Conservation (phyloP, 2,797 vertebrate species). For the Pelobates cultripes region DNA sequence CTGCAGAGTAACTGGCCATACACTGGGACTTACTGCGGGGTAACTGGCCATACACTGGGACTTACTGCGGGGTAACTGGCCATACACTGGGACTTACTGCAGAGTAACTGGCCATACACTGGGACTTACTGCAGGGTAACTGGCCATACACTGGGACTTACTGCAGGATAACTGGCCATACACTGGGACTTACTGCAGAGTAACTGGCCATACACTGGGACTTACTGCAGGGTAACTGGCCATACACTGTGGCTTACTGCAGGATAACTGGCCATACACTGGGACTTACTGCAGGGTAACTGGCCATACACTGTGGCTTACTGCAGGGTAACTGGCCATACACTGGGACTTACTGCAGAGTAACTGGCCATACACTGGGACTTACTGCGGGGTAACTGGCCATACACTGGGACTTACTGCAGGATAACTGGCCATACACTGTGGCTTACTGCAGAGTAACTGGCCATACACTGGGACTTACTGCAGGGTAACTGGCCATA, state of each 20-base stretch:
- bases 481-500: background rate
- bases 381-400: background rate
- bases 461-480: background rate
- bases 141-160: slow-evolving; percentile 35
- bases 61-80: slow-evolving; percentile 6
- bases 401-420: background rate
- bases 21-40: slow-evolving; percentile 40
- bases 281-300: background rate
- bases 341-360: background rate
- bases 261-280: background rate
- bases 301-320: background rate
- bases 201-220: slow-evolving; percentile 20
- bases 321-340: background rate
- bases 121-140: slow-evolving; percentile 39
- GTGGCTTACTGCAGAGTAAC: background rate
- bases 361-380: background rate
- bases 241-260: background rate
- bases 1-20: background rate
- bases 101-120: background rate
- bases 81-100: slow-evolving; percentile 38
- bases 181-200: slow-evolving; percentile 37
- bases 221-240: slow-evolving; percentile 7
- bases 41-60: slow-evolving; percentile 20
- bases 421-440: background rate
- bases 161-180: background rate